Percentiles rank a stretch among this genome's conserved stretches.
phyloP scores from a whole-genome alignment of 30 jellyfish, hydroid and myxozoan species.

The Hydractinia symbiolongicarpus region DNA sequence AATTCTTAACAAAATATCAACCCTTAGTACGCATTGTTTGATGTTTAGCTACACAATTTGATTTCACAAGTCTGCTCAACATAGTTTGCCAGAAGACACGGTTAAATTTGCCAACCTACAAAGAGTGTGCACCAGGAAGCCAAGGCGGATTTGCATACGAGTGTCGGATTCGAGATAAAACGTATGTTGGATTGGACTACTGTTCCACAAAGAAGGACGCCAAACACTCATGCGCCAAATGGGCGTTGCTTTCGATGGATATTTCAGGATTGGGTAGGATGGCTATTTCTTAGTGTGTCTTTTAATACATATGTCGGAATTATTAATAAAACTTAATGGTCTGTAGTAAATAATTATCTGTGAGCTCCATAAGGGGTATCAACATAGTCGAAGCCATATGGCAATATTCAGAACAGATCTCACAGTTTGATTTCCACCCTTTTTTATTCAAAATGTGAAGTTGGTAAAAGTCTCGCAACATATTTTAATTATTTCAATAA shows the following conservation, averaged over 20 bases:
- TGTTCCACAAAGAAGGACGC: constrained; percentile 60
- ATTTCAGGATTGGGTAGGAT: constrained; percentile 44
- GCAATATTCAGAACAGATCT: no score
- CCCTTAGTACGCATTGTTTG: no score
- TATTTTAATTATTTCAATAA: no score
- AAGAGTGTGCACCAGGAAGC: constrained; percentile 35
- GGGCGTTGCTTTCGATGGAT: constrained; percentile 77
- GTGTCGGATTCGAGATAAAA: constrained; percentile 32
- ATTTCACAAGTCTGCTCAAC: constrained; percentile 54
- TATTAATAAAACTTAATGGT: no score
- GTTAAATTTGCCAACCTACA: constrained; percentile 53
- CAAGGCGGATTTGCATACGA: constrained; percentile 65
- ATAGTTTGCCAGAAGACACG: constrained; percentile 70
- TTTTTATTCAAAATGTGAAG: no score
- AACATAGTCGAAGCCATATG: no score
- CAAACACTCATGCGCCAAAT: constrained; percentile 52
- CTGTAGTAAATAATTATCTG: no score
- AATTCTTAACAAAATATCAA: no score
- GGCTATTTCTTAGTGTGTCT: neutral
- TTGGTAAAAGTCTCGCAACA: no score
- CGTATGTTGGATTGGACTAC: constrained; percentile 37
- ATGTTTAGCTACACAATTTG: constrained; percentile 36
- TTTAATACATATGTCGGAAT: no score
- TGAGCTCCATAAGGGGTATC: no score
- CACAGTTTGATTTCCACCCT: no score